A percentile compares a stretch with the other conserved stretches of the same genome.
Evolutionary conservation across 2,113 vertebrate genomes (phyloP).

Genomic region (Anoplopoma fimbria): DNA sequence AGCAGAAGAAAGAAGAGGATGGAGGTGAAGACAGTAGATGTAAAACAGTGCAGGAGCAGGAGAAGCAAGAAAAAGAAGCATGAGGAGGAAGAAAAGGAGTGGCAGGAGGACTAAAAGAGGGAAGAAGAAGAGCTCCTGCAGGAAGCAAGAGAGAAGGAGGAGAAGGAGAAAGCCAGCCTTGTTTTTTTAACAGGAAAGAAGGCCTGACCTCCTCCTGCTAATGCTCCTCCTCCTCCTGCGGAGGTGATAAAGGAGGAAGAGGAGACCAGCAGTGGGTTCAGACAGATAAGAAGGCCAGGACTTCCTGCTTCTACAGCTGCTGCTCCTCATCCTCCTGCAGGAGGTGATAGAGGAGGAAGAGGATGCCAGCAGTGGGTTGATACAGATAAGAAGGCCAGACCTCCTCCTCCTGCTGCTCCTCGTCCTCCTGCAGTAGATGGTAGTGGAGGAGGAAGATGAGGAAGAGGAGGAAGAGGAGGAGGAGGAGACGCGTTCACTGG

Average conservation of each 20-base stretch:
- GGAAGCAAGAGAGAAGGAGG: neutral
- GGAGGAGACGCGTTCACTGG: constrained; percentile 45
- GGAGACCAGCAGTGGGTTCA: neutral
- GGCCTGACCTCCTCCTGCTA: too few species aligned
- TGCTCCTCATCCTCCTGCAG: neutral
- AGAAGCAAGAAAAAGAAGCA: neutral
- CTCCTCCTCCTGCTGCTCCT: constrained; percentile 7
- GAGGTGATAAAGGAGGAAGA: neutral
- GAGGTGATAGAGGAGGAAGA: neutral
- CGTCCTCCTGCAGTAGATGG: constrained; percentile 42
- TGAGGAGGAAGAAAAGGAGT: neutral
- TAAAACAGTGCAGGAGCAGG: neutral
- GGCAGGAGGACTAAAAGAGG: neutral
- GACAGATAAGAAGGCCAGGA: constrained; percentile 34
- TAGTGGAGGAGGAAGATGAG: constrained; percentile 4
- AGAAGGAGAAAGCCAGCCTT: neutral
- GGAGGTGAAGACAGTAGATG: neutral
- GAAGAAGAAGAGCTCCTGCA: too few species aligned
- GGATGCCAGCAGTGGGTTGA: too few species aligned
- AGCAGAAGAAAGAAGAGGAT: neutral
- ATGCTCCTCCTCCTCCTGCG: too few species aligned
- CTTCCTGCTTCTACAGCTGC: constrained; percentile 21
- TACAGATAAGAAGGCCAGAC: too few species aligned
- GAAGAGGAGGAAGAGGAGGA: constrained; percentile 22
- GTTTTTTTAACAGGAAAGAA: too few species aligned